Evolutionary conservation across 2,797 vertebrate genomes (phyloP).

Genomic region (Artibeus lituratus): DNA sequence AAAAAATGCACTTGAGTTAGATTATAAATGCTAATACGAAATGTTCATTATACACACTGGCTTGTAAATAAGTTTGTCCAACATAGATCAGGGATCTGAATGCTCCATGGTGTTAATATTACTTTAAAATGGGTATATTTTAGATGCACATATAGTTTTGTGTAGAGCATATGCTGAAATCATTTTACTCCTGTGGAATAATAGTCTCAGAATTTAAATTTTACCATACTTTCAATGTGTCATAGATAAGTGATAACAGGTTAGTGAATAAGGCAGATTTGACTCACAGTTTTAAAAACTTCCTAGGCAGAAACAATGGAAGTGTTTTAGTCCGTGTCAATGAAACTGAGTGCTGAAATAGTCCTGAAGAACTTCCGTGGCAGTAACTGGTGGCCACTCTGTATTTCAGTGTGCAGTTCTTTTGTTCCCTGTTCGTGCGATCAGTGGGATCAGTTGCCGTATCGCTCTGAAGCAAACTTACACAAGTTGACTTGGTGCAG

Average conservation of each 20-base stretch:
- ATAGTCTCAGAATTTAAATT: neutral
- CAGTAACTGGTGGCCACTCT: neutral
- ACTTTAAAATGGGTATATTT: neutral
- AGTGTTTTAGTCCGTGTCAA: neutral
- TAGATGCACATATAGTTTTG: neutral
- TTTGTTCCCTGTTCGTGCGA: neutral
- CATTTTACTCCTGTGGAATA: neutral
- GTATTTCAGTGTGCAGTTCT: neutral
- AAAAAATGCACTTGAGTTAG: neutral
- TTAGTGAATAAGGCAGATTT: neutral
- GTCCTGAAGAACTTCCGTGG: neutral
- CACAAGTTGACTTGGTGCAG: neutral
- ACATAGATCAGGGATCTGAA: neutral
- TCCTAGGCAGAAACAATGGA: neutral
- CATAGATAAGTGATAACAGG: neutral
- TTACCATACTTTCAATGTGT: neutral
- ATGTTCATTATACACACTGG: neutral
- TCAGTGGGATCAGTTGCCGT: neutral
- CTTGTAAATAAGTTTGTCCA: neutral
- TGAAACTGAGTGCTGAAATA: neutral
- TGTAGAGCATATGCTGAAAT: neutral
- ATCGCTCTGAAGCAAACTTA: neutral
- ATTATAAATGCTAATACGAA: neutral
- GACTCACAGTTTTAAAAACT: neutral
- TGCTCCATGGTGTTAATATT: neutral